Conservation (phyloP, 2,113 vertebrate genomes). For the Crypturellus undulatus region DNA sequence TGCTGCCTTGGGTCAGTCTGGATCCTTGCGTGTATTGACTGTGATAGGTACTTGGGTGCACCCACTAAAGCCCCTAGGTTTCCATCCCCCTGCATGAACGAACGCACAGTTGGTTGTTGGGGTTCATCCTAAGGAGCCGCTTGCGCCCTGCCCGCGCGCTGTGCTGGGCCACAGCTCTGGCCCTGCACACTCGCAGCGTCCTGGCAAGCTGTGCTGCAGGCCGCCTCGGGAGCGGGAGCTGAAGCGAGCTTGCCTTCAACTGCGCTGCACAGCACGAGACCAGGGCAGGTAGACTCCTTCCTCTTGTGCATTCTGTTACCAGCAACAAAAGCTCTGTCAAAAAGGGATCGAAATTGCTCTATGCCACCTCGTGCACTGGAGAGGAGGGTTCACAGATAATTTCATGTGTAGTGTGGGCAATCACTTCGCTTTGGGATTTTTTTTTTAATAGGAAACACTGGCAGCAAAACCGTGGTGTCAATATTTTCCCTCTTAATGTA, state of each 20-base stretch:
- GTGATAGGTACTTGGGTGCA: background rate
- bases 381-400: background rate
- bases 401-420: background rate
- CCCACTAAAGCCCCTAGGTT: background rate
- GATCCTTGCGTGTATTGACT: background rate
- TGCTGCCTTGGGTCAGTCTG: background rate
- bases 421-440: background rate
- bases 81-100: background rate
- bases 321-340: background rate
- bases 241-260: background rate
- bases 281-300: background rate
- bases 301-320: background rate
- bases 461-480: background rate
- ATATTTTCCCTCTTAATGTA: background rate
- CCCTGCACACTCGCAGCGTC: background rate
- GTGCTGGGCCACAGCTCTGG: background rate
- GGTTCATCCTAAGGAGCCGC: rapidly evolving
- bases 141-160: background rate
- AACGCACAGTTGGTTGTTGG: background rate
- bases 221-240: background rate
- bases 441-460: background rate
- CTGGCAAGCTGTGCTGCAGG: background rate
- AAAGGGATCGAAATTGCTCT: background rate
- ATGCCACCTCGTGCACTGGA: background rate
- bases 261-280: background rate